Base-by-base conservation (phyloP, 1,140 invertebrate genomes). In the Mactra quadrangularis region DNA sequence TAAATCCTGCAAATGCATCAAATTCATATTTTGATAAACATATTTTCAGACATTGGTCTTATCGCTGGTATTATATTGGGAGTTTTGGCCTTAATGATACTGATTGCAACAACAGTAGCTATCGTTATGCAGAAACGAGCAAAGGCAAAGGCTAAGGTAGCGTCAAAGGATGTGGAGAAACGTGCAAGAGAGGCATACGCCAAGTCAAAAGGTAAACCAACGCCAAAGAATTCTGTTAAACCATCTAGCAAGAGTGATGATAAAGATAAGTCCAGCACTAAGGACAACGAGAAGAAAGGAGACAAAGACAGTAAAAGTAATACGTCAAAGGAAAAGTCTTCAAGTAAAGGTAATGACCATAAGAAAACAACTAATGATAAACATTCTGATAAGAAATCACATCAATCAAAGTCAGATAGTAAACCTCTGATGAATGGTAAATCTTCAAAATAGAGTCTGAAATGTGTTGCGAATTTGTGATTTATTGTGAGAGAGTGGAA, bases 391-490 rank as follows among this genome's bases (percentile, higher is more conserved):
- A 50, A 31, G 9, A 41, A 25, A 9, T 19, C 47, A 41, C 6
- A 27, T 7, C 35, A 31, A 47, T 3, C 45, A 25, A 15, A 38
- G 1, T 19, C 35, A 11, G 45, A 29, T 27, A 47, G 4, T 19
- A 68, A 68, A 17, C 27, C 64, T 3, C 17, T 25, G 3, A 68
- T 68, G 64, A 68, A 68, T 33, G 64, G 64, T 47, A 68, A 50
- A 25, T 11, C 41, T 41, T 7, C 38, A 6, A 41, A n/a, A n/a
- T n/a, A n/a, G n/a, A n/a, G n/a, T n/a, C n/a, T n/a, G n/a, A n/a
- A n/a, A n/a, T n/a, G n/a, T n/a, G n/a, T n/a, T n/a, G n/a, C n/a
- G n/a, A n/a, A n/a, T n/a, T n/a, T n/a, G n/a, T n/a, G n/a, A n/a
- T n/a, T n/a, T n/a, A n/a, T n/a, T n/a, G n/a, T n/a, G n/a, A n/a